These are phyloP conservation scores for Atta cephalotes DNA, from an alignment of 1,140 invertebrate genomes.

Conservation along the genomic window DNA sequence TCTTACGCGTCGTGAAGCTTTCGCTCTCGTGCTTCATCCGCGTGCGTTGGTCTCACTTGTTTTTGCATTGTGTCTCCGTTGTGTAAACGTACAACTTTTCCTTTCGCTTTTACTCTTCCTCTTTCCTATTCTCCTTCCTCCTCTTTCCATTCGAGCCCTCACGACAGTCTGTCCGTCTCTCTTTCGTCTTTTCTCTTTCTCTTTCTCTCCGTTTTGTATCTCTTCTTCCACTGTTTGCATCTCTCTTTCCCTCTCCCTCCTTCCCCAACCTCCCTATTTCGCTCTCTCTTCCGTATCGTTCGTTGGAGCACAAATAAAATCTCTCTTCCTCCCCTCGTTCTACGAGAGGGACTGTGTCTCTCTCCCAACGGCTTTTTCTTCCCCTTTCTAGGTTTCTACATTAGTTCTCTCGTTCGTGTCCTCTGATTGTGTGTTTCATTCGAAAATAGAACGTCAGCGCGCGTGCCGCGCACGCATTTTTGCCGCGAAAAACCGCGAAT, in stretches of 20 bases:
- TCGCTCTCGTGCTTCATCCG: slow-evolving; percentile 19
- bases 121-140: slow-evolving; percentile 46
- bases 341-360: not conserved
- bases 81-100: slow-evolving; percentile 52
- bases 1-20: slow-evolving; percentile 12
- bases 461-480: slow-evolving; percentile 81
- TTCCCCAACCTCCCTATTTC: not conserved
- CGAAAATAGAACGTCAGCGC: slow-evolving; percentile 84
- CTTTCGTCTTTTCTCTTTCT: slow-evolving; percentile 26
- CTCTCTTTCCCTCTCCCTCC: slow-evolving; percentile 23
- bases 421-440: slow-evolving; percentile 82
- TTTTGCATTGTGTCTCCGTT: slow-evolving; percentile 39
- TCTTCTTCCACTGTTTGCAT: slow-evolving; percentile 30
- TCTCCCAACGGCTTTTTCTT: slow-evolving; percentile 35
- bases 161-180: slow-evolving; percentile 2
- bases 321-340: slow-evolving; percentile 48
- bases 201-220: slow-evolving; percentile 26
- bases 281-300: slow-evolving; percentile 51
- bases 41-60: slow-evolving; percentile 18
- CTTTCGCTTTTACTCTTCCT: slow-evolving; percentile 47
- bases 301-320: slow-evolving; percentile 44
- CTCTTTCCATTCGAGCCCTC: slow-evolving; percentile 25
- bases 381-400: slow-evolving; percentile 35
- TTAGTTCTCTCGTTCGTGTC: slow-evolving; percentile 75
- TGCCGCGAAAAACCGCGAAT: slow-evolving; percentile 81